Evolutionary conservation across 2,888 invertebrate genomes (phyloP), one percentile per base, ranked within the genome.

Genomic region (Cerceris rybyensis): DNA sequence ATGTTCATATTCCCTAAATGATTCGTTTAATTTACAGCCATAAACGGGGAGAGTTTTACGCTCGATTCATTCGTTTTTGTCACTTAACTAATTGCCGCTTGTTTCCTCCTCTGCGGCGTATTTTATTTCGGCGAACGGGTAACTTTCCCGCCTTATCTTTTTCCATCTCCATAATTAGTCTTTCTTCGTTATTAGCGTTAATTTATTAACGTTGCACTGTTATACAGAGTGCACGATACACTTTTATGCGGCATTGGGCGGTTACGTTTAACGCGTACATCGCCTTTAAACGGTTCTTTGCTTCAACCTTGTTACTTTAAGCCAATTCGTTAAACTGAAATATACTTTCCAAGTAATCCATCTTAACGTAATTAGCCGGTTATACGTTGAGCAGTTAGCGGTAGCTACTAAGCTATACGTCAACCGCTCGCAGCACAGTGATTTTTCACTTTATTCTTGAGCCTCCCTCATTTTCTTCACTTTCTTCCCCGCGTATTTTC

Each of bases 361-460:
- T 86, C 85, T 86, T 81, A 84, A 86, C 71, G 82, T 82, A 81
- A 86, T 86, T 86, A 81, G 73, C 66, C 75, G 81, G 74, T 79
- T 81, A 82, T 81, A 79, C 80, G 72, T 78, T 78, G 78, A 81
- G 70, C 78, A 82, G 77, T 78, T 70, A 76, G 74, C 75, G 82
- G 74, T 70, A 64, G 70, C 70, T 64, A 65, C 49, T 66, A 73
- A 77, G 67, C 66, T 66, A 54, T 50, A 63, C 77, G 79, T 79
- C 75, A 70, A 70, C 68, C 66, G 46, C 70, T 78, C 63, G 74
- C 61, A 61, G 57, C 66, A 59, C 74, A 54, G 60, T 74, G 70
- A 84, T 78, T 78, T 83, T 78, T 75, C 75, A 65, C 60, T 75
- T 74, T 69, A 57, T 57, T 58, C 69, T 59, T 55, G n/a, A 16